Percentiles rank a stretch among this genome's conserved stretches.
phyloP scores from a whole-genome alignment of 2,113 vertebrate species.

The Ancistrus triradiatus region DNA sequence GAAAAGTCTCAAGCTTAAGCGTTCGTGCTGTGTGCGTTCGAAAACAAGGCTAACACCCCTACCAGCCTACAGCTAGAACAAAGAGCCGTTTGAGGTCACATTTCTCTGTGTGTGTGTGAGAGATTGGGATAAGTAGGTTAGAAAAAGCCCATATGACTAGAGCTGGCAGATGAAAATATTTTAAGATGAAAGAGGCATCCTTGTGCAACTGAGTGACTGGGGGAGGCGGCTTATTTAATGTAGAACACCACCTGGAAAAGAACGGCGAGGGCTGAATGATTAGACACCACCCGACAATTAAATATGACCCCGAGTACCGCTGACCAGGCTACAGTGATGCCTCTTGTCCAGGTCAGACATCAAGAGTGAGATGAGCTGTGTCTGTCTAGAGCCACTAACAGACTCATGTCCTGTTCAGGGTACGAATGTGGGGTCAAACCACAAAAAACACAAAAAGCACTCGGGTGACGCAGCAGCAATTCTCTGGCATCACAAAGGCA shows the following conservation, averaged over 20 bases:
- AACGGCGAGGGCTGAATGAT: background rate
- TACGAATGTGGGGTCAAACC: too few relatives aligned
- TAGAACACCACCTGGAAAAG: background rate
- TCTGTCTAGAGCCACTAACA: too few relatives aligned
- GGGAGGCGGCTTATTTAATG: background rate
- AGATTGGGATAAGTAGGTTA: constrained; percentile 23
- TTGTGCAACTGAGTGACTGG: background rate
- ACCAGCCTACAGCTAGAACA: constrained; percentile 14
- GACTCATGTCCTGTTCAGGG: too few relatives aligned
- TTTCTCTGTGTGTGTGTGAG: constrained; percentile 7
- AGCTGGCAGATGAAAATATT: constrained; percentile 23
- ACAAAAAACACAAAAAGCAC: too few relatives aligned
- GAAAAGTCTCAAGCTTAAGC: background rate
- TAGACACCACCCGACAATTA: too few relatives aligned
- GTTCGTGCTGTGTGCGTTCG: constrained; percentile 12
- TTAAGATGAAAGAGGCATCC: constrained; percentile 14
- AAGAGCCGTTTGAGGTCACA: constrained; percentile 25
- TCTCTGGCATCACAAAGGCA: too few relatives aligned
- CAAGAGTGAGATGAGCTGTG: too few relatives aligned
- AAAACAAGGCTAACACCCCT: constrained; percentile 27
- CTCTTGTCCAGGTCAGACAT: too few relatives aligned
- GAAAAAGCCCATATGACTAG: constrained; percentile 13
- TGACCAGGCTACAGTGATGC: too few relatives aligned
- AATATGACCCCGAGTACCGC: too few relatives aligned
- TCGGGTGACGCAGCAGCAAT: too few relatives aligned